Percentiles rank a stretch among this genome's conserved stretches.
These are phyloP conservation scores for Drosophila mayaguana DNA, from an alignment of 2,888 invertebrate species.

Conservation along the genomic window DNA sequence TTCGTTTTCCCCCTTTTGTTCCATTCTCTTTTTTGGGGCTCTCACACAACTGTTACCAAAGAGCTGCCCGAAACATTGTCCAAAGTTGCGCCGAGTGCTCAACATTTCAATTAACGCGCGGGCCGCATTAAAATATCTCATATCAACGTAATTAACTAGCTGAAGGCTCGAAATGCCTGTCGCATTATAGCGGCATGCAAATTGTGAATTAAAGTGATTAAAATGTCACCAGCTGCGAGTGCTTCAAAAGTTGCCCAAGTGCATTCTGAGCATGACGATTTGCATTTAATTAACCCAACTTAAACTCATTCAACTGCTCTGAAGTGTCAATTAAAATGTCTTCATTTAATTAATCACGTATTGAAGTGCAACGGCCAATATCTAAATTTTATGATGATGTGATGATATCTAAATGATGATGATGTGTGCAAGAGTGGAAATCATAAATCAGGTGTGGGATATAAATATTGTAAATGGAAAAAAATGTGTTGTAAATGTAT, in stretches of 20 bases:
- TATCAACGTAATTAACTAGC: conserved; percentile 33
- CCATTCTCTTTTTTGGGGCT: background rate
- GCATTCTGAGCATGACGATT: background rate
- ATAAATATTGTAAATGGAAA: too few relatives aligned
- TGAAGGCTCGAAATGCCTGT: conserved; percentile 14
- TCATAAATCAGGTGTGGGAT: too few relatives aligned
- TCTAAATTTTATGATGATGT: background rate
- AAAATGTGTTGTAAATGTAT: too few relatives aligned
- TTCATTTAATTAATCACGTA: background rate
- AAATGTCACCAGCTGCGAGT: conserved; percentile 18
- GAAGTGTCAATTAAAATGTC: background rate
- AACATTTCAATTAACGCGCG: conserved; percentile 23
- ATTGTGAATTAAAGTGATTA: conserved; percentile 32
- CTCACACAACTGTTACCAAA: conserved; percentile 27
- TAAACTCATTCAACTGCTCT: background rate
- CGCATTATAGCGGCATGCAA: conserved; percentile 24
- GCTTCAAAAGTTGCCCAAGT: conserved; percentile 5
- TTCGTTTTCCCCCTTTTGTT: too few relatives aligned
- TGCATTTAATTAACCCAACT: conserved; percentile 5
- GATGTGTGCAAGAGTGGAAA: too few relatives aligned
- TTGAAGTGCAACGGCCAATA: background rate
- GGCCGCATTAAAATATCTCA: conserved; percentile 25
- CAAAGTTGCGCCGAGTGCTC: conserved; percentile 2
- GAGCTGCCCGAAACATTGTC: conserved; percentile 12
- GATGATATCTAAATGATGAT: too few relatives aligned